Conservation (phyloP, 2,888 invertebrate species). For the Alviniconcha strummeri region DNA sequence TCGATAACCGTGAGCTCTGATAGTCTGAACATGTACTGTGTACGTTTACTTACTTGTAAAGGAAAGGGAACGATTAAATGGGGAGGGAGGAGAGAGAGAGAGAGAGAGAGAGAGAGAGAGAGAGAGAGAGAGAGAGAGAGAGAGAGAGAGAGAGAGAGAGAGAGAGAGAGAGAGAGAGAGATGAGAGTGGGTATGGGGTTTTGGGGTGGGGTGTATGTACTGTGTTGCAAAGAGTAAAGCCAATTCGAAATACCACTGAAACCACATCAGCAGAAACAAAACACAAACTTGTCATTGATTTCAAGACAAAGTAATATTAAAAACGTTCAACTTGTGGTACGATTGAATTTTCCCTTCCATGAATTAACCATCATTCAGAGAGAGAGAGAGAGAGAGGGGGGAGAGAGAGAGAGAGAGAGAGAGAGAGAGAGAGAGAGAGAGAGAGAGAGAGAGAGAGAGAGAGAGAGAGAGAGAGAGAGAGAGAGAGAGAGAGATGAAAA, state of each 20-base stretch:
- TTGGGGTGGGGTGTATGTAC: neutral
- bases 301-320: too few species aligned
- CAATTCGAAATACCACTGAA: too few species aligned
- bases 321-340: too few species aligned
- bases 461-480: neutral
- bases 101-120: neutral
- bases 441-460: conserved; percentile 18
- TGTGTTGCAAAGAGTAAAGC: too few species aligned
- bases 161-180: neutral
- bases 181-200: neutral
- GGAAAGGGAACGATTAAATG: neutral
- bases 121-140: conserved; percentile 26
- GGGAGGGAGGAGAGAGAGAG: neutral
- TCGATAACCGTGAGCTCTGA: too few species aligned
- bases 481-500: too few species aligned
- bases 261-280: too few species aligned
- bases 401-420: conserved; percentile 20
- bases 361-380: neutral
- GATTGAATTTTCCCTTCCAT: neutral
- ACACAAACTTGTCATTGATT: too few species aligned
- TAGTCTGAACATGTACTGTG: too few species aligned
- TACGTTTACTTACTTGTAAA: too few species aligned
- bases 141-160: conserved; percentile 28
- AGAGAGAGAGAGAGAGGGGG: neutral
- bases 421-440: conserved; percentile 27